A percentile compares a stretch with the other conserved stretches of the same genome.
Evolutionary conservation across 2,888 invertebrate genomes (phyloP).

Genomic region (Gortyna flavago): DNA sequence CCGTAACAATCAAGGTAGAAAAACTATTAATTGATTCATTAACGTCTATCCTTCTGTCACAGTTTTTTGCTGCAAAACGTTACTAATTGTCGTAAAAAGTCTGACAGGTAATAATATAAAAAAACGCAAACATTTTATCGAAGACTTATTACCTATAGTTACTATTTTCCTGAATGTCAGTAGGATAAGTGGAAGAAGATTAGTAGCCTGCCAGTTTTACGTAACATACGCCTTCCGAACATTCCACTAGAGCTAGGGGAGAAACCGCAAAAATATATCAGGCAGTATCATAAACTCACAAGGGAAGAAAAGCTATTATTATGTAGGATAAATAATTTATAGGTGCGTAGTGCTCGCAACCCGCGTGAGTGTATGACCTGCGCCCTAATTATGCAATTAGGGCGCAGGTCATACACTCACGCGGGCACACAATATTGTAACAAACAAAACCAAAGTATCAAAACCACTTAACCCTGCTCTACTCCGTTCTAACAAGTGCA

Average conservation of each 20-base stretch:
- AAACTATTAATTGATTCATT: constrained; percentile 25
- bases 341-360: neutral
- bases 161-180: neutral
- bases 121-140: neutral
- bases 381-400: no score
- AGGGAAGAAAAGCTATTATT: constrained; percentile 11
- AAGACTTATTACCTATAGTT: neutral
- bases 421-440: neutral
- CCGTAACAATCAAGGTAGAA: constrained; percentile 2
- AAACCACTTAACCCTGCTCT: constrained; percentile 1
- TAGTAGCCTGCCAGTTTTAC: constrained; percentile 43
- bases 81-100: neutral
- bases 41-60: neutral
- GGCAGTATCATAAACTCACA: constrained; percentile 46
- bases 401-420: no score
- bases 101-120: neutral
- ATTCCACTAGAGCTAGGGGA: constrained; percentile 38
- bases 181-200: constrained; percentile 18
- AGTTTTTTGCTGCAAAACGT: neutral
- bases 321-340: constrained; percentile 4
- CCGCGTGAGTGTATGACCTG: neutral
- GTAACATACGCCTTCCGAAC: constrained; percentile 35
- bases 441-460: constrained; percentile 10
- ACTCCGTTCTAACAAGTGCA: constrained; percentile 20
- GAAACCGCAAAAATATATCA: constrained; percentile 28